Base-by-base conservation (phyloP, 2,113 vertebrate species). In the Thryonomys swinderianus region DNA sequence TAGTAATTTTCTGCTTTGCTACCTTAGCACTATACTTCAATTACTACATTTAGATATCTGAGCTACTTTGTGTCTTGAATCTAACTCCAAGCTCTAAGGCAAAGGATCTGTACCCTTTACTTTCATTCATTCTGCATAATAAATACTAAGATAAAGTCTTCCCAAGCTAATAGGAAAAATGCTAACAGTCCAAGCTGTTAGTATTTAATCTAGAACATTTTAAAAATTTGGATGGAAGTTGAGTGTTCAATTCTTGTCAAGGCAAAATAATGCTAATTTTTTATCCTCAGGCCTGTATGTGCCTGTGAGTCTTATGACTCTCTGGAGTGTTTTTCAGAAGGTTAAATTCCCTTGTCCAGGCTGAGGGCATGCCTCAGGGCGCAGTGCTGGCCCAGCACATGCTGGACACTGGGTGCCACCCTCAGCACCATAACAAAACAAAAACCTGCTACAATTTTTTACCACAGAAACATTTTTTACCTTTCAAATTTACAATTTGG, bases 401-500 rank as follows among this genome's bases (percentile, higher is more conserved):
- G 53, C 53, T 7, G 14, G 53, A 55, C 53, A 12, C 53, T 55
- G 53, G 53, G n/a, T n/a, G 27, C 16, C 7, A 53, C 14, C 7
- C 48, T 30, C 2, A 23, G 55, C 13, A 62, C 42, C 13, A 20
- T 10, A 69, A 42, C 8, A n/a, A 78, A 87, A 87, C n/a, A 48
- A 66, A 45, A 66, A 10, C 62, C 7, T 57, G 51, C 11, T 76
- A 20, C 51, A 66, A 45, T 55, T 30, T 64, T 32, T 61, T 76
- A 45, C 64, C n/a, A 82, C 1, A 7, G 42, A 85, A 45, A 66
- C 32, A 37, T 10, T 55, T 55, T 94, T 97, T 98, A 99, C 99
- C 99, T 99, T 99, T 99, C 92, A 99, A 98, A 96, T 99, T 99
- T 88, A 99, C 99, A 97, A 99, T 99, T 98, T 99, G 99, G 95